These are phyloP conservation scores for Nothoprocta pentlandii DNA, from an alignment of 2,113 vertebrate genomes.

Conservation along the genomic window DNA sequence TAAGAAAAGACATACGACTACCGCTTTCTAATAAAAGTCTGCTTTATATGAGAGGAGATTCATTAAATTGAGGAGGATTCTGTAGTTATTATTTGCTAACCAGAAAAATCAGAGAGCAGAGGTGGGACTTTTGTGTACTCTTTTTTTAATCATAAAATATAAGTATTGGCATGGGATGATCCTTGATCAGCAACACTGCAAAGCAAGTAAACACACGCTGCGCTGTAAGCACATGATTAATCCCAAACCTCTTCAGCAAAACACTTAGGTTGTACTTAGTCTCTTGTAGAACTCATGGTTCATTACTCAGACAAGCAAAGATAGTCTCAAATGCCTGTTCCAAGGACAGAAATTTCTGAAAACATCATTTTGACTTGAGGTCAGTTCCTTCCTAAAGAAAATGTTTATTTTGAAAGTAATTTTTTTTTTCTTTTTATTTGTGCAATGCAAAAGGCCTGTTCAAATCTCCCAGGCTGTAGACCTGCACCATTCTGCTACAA, in stretches of 20 bases:
- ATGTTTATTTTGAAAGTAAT: background rate
- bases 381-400: background rate
- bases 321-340: background rate
- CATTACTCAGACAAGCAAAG: background rate
- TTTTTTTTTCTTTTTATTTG: background rate
- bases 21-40: slow-evolving; percentile 58
- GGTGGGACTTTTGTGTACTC: background rate
- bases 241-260: background rate
- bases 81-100: background rate
- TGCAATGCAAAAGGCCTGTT: background rate
- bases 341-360: background rate
- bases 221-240: background rate
- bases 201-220: background rate
- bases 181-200: background rate
- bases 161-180: background rate
- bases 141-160: slow-evolving; percentile 4
- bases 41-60: slow-evolving; percentile 50
- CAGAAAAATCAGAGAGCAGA: background rate
- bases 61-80: slow-evolving; percentile 54
- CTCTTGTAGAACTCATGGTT: fast-evolving
- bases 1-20: slow-evolving; percentile 25
- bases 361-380: background rate
- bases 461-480: background rate
- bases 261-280: background rate
- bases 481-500: background rate